A percentile compares a stretch with the other conserved stretches of the same genome.
These are phyloP conservation scores for Tragelaphus buxtoni DNA, from an alignment of 2,113 vertebrate genomes.

Conservation along the genomic window DNA sequence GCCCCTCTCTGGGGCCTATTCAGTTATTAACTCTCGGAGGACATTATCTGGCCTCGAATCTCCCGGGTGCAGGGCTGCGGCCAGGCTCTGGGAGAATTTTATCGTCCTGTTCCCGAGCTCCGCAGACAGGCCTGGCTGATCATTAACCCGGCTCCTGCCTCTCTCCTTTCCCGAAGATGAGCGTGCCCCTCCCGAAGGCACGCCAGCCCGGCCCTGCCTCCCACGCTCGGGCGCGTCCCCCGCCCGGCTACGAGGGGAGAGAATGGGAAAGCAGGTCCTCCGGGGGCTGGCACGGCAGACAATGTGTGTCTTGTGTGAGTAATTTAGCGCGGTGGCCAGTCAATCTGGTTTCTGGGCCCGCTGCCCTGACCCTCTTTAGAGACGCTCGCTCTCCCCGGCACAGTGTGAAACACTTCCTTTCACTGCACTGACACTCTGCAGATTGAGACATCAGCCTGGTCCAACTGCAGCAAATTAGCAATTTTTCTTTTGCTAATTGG, in stretches of 20 bases:
- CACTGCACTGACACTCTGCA: conserved; percentile 91
- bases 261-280: conserved; percentile 84
- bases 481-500: conserved; percentile 96
- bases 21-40: not conserved
- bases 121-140: not conserved
- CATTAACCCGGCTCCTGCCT: not conserved
- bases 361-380: conserved; percentile 89
- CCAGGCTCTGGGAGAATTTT: not conserved
- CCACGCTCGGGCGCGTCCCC: conserved; percentile 52
- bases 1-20: not conserved
- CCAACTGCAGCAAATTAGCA: conserved; percentile 92
- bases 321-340: conserved; percentile 90
- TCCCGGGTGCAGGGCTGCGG: not conserved
- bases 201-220: conserved; percentile 39
- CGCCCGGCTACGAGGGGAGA: conserved; percentile 73
- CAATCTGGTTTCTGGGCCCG: conserved; percentile 92
- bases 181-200: not conserved
- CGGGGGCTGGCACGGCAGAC: conserved; percentile 88
- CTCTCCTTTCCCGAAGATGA: not conserved
- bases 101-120: accelerated
- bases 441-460: conserved; percentile 96
- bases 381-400: conserved; percentile 79
- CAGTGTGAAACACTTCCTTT: conserved; percentile 90
- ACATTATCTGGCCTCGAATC: accelerated
- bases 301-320: conserved; percentile 96